Base-by-base conservation (phyloP, 2,888 invertebrate species). In the Spicauda simplicius region DNA sequence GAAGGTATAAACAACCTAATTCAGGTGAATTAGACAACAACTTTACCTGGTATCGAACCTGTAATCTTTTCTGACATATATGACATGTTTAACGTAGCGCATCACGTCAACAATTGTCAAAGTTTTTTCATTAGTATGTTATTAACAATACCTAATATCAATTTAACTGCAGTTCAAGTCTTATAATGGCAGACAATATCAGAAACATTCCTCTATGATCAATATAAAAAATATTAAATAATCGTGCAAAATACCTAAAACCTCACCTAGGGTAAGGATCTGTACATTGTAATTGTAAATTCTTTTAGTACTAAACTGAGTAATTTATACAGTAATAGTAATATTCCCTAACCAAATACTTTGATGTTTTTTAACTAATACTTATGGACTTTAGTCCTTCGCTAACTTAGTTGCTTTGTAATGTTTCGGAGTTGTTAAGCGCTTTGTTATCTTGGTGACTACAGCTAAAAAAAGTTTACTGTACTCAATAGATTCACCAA, bases 221-320 rank as follows among this genome's bases (percentile, higher is more conserved):
- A 52, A 37, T 18, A 19, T 16, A 20, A 52, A 37, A 58, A 33
- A 25, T 25, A 12, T 48, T 16, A 16, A 48, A 56, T 33, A 62
- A 55, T 54, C 65, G 45, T 55, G 48, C 65, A 25, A 20, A 19
- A 54, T 53, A 60, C 60, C 60, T 61, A 80, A 72, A 79, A 78
- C 86, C 86, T 86, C 82, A 69, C 75, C 69, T 87, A 86, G 82
- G 69, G 25, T 91, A 91, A 89, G 90, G 67, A 73, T 78, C 81
- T 89, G 89, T 90, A 88, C 80, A 89, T 86, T 90, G 80, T 90
- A 86, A 83, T 79, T 91, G 87, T 90, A 91, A 89, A 90, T 87
- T 87, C 78, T 85, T 80, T 83, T 88, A 74, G 73, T 67, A 70
- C 70, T 75, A 71, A 71, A 74, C 65, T 74, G 71, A 74, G 70